phyloP scores from a whole-genome alignment of 2,888 invertebrate species.

The Biston stratarius region DNA sequence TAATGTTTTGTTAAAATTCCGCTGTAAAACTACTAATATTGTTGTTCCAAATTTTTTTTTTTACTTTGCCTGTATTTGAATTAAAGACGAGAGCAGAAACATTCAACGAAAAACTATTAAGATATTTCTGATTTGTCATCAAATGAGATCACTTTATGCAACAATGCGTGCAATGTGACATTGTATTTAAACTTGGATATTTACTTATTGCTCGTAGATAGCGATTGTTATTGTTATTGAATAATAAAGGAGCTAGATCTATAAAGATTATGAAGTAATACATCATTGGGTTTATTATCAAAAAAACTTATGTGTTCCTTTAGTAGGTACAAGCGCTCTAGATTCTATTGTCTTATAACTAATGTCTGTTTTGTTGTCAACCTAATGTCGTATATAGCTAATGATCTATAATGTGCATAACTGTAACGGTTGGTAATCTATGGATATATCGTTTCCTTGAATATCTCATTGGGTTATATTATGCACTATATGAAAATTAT shows the following conservation, averaged over 20 bases:
- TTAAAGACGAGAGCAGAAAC: not conserved
- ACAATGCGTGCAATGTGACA: conserved; percentile 69
- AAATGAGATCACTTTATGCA: conserved; percentile 62
- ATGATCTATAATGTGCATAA: too few relatives aligned
- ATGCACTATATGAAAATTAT: not conserved
- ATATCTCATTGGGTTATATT: not conserved
- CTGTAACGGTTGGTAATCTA: too few relatives aligned
- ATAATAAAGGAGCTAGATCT: conserved; percentile 27
- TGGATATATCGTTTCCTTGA: not conserved
- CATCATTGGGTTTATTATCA: conserved; percentile 11
- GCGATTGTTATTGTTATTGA: conserved; percentile 53
- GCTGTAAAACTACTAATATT: too few relatives aligned
- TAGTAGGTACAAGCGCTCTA: not conserved
- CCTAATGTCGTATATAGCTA: conserved; percentile 7
- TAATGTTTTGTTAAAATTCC: not conserved
- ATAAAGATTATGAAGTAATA: conserved; percentile 24
- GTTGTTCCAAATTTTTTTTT: too few relatives aligned
- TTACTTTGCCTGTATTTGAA: too few relatives aligned
- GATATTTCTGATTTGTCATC: conserved; percentile 47
- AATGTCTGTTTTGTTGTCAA: conserved; percentile 4
- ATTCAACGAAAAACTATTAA: conserved; percentile 1
- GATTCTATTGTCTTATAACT: conserved; percentile 4
- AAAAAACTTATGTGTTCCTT: not conserved
- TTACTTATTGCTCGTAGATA: conserved; percentile 60
- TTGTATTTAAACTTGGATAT: conserved; percentile 57